These are phyloP conservation scores for Amphiprion ocellaris DNA, from an alignment of 2,113 vertebrate genomes.

Conservation along the genomic window DNA sequence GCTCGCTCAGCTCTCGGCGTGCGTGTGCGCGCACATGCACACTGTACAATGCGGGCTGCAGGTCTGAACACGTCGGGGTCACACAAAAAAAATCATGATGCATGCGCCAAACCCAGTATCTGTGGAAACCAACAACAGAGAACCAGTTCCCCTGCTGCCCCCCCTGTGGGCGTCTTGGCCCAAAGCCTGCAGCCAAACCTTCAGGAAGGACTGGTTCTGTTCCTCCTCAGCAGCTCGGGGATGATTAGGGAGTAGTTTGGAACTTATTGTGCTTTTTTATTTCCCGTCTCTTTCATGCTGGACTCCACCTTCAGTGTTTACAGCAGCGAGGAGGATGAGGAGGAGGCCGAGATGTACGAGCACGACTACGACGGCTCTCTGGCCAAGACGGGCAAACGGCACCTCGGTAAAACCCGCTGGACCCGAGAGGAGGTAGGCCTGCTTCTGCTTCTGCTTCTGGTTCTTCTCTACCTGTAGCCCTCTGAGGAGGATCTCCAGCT, in stretches of 20 bases:
- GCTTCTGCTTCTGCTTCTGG: no score
- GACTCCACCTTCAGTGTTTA: conserved; percentile 89
- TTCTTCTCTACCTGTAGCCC: no score
- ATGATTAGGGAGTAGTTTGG: conserved; percentile 67
- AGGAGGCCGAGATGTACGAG: conserved; percentile 96
- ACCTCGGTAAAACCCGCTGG: conserved; percentile 98
- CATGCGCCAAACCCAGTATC: conserved; percentile 92
- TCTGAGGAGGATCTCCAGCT: no score
- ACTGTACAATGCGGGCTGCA: conserved; percentile 90
- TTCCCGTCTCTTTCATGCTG: conserved; percentile 25
- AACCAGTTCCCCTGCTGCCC: conserved; percentile 87
- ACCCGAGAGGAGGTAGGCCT: conserved; percentile 94
- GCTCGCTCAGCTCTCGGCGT: conserved; percentile 79
- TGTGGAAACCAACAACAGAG: conserved; percentile 99
- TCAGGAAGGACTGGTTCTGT: conserved; percentile 91
- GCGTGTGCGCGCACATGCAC: conserved; percentile 71
- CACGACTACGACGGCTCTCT: conserved; percentile 96
- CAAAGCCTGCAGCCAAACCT: conserved; percentile 88
- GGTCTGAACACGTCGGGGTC: conserved; percentile 92
- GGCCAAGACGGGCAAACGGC: conserved; percentile 93
- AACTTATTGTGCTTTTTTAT: conserved; percentile 55
- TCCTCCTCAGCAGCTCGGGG: conserved; percentile 64
- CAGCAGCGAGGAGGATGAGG: conserved; percentile 98
- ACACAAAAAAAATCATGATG: conserved; percentile 85
- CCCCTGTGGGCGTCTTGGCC: conserved; percentile 78